phyloP scores from a whole-genome alignment of 1,140 invertebrate genomes.

The Caerostris darwini region DNA sequence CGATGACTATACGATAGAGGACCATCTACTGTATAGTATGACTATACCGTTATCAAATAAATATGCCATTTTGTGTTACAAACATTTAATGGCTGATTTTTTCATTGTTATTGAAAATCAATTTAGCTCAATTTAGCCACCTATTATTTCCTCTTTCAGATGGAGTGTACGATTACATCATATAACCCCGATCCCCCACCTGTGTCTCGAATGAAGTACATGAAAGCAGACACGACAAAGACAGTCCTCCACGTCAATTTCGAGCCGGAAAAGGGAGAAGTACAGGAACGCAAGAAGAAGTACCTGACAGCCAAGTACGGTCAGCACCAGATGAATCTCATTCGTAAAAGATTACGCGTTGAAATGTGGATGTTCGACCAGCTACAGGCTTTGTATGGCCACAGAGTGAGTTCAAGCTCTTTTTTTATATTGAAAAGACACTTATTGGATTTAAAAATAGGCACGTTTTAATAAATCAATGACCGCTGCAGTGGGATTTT shows the following conservation, averaged over 20 bases:
- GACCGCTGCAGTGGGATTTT: too few relatives aligned
- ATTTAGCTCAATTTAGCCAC: neutral
- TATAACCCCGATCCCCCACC: constrained; percentile 69
- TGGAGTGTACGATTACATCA: constrained; percentile 69
- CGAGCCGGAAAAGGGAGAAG: constrained; percentile 90
- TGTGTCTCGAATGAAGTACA: constrained; percentile 27
- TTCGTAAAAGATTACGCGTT: constrained; percentile 94
- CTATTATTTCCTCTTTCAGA: neutral
- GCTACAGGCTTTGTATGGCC: constrained; percentile 93
- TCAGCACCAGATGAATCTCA: constrained; percentile 97
- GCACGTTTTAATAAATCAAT: too few relatives aligned
- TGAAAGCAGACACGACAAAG: constrained; percentile 82
- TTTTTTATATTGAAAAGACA: neutral
- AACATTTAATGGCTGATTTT: too few relatives aligned
- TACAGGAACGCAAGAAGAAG: constrained; percentile 89
- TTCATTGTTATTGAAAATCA: too few relatives aligned
- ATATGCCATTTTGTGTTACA: too few relatives aligned
- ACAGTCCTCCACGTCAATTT: constrained; percentile 92
- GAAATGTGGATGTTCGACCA: constrained; percentile 99
- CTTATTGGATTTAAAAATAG: too few relatives aligned
- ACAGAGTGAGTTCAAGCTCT: constrained; percentile 85
- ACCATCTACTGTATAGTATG: too few relatives aligned
- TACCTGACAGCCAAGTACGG: constrained; percentile 98
- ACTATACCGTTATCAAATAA: too few relatives aligned
- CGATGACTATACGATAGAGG: too few relatives aligned